A percentile compares a stretch with the other conserved stretches of the same genome.
Evolutionary conservation across 2,797 vertebrate species (phyloP).

Genomic region (Galago senegalensis): DNA sequence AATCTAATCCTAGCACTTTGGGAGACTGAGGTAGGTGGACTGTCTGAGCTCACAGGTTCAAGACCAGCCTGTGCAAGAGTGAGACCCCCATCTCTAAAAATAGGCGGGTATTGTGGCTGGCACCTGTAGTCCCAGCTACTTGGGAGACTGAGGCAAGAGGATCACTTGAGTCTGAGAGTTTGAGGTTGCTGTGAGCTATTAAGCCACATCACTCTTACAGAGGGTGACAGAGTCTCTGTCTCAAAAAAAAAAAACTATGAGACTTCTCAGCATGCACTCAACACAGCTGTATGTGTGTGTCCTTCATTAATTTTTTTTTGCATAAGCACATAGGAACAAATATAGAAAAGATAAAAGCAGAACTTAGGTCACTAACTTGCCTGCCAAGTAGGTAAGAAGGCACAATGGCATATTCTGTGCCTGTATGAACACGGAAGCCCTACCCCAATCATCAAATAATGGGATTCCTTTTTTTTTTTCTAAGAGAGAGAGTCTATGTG

Average conservation of each 20-base stretch:
- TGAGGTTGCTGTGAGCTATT: too few species aligned
- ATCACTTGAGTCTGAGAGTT: too few species aligned
- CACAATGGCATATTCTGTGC: accelerated
- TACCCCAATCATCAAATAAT: neutral
- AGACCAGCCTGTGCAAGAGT: too few species aligned
- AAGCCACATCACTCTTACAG: too few species aligned
- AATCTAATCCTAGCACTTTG: neutral
- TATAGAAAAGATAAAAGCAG: neutral
- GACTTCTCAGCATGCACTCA: neutral
- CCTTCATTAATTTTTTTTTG: neutral
- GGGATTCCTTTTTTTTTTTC: neutral
- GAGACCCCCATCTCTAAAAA: too few species aligned
- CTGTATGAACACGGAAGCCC: neutral
- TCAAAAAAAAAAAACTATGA: neutral
- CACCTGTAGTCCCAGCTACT: too few species aligned
- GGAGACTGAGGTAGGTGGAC: too few species aligned
- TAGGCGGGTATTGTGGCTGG: too few species aligned
- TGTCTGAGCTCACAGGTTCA: too few species aligned
- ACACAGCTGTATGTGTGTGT: neutral
- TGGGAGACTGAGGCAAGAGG: too few species aligned
- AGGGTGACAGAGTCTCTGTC: too few species aligned
- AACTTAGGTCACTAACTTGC: neutral
- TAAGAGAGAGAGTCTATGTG: too few species aligned
- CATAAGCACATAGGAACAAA: constrained; percentile 16
- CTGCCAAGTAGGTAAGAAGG: neutral